Conservation (phyloP, 1,140 invertebrate species). For the Drosophila insularis region DNA sequence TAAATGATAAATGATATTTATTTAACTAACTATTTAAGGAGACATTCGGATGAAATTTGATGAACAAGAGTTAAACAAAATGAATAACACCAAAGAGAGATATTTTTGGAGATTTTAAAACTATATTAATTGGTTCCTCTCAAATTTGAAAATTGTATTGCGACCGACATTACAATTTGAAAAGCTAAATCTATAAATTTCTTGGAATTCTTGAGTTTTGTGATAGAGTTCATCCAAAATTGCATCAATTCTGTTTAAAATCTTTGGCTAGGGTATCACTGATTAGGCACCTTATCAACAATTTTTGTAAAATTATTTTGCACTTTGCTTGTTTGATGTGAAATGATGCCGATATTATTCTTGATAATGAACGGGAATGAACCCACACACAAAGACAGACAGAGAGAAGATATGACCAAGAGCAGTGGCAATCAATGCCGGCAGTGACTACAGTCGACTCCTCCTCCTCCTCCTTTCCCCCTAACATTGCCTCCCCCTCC, state of each 20-base stretch:
- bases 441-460: background rate
- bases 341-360: slow-evolving; percentile 14
- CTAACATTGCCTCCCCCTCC: background rate
- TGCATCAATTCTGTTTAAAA: background rate
- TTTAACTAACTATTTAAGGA: no score
- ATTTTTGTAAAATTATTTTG: background rate
- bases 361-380: slow-evolving; percentile 41
- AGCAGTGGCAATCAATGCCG: background rate
- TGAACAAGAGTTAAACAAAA: no score
- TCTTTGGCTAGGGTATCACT: background rate
- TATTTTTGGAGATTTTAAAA: no score
- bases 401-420: slow-evolving; percentile 9
- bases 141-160: no score
- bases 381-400: background rate
- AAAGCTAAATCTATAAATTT: no score
- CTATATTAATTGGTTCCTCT: no score
- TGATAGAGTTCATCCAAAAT: no score
- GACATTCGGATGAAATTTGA: no score
- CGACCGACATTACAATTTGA: no score
- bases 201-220: no score
- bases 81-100: no score
- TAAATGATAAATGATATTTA: no score
- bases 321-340: background rate
- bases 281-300: background rate
- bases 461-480: background rate